Evolutionary conservation across 2,797 vertebrate species (phyloP).

Genomic region (Chelmon rostratus): DNA sequence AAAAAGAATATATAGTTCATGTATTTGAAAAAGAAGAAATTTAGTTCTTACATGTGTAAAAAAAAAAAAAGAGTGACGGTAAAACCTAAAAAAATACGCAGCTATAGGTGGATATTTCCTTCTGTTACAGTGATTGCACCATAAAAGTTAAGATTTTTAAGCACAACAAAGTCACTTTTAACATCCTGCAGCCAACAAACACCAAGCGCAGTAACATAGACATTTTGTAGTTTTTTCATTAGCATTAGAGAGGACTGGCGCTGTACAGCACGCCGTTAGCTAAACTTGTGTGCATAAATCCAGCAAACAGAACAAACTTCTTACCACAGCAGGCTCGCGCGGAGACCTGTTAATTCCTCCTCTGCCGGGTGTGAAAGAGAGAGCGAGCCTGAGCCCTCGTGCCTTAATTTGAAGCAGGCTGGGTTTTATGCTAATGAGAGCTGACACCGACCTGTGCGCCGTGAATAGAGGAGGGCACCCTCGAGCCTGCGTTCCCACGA

Average conservation of each 20-base stretch:
- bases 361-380: conserved; percentile 70
- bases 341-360: conserved; percentile 72
- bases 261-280: neutral
- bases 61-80: neutral
- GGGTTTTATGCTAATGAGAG: conserved; percentile 85
- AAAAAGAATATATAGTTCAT: neutral
- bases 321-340: conserved; percentile 67
- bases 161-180: neutral
- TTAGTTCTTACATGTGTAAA: neutral
- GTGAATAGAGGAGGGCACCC: conserved; percentile 78
- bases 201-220: too few species aligned
- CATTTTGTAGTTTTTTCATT: neutral
- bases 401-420: conserved; percentile 83
- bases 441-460: conserved; percentile 83
- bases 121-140: neutral
- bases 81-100: neutral
- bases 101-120: too few species aligned
- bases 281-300: neutral
- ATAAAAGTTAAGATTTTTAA: neutral
- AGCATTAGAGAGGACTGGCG: neutral
- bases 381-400: conserved; percentile 63
- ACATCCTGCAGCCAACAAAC: neutral
- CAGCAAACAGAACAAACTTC: conserved; percentile 15
- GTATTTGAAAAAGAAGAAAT: neutral
- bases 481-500: conserved; percentile 84